These are phyloP conservation scores for Ecdyonurus torrentis DNA, from an alignment of 2,888 invertebrate genomes.

Conservation along the genomic window DNA sequence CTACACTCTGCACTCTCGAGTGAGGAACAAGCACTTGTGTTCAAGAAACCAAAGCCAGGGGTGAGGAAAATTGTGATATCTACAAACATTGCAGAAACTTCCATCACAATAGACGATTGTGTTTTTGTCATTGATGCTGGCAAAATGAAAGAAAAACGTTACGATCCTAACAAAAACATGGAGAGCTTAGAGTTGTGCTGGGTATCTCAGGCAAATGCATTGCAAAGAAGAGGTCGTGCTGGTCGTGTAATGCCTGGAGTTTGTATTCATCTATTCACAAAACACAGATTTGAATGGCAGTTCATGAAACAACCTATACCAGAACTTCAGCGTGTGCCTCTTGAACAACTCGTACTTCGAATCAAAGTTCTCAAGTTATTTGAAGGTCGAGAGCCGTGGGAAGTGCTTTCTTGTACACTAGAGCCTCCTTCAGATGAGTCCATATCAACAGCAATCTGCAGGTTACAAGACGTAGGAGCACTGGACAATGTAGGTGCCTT, in stretches of 20 bases:
- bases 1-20: conserved; percentile 72
- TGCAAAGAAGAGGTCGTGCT: conserved; percentile 78
- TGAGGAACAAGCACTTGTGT: conserved; percentile 64
- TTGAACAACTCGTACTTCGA: conserved; percentile 63
- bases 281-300: conserved; percentile 37
- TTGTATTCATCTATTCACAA: conserved; percentile 72
- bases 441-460: conserved; percentile 47
- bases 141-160: conserved; percentile 79
- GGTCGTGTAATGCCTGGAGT: conserved; percentile 81
- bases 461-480: conserved; percentile 63
- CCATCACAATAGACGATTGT: conserved; percentile 90
- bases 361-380: conserved; percentile 44
- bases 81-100: conserved; percentile 92
- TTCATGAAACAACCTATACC: conserved; percentile 62
- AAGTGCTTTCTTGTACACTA: conserved; percentile 31
- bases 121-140: conserved; percentile 88
- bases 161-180: conserved; percentile 70
- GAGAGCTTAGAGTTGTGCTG: conserved; percentile 73
- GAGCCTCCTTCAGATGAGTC: conserved; percentile 55
- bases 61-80: conserved; percentile 70
- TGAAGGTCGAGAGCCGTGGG: conserved; percentile 34
- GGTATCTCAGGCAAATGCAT: conserved; percentile 80
- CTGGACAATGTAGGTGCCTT: conserved; percentile 54
- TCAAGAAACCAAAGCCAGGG: conserved; percentile 46
- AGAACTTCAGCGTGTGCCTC: conserved; percentile 76